Percentiles rank a stretch among this genome's conserved stretches.
These are phyloP conservation scores for Cetonia aurata DNA, from an alignment of 2,888 invertebrate genomes.

Conservation along the genomic window DNA sequence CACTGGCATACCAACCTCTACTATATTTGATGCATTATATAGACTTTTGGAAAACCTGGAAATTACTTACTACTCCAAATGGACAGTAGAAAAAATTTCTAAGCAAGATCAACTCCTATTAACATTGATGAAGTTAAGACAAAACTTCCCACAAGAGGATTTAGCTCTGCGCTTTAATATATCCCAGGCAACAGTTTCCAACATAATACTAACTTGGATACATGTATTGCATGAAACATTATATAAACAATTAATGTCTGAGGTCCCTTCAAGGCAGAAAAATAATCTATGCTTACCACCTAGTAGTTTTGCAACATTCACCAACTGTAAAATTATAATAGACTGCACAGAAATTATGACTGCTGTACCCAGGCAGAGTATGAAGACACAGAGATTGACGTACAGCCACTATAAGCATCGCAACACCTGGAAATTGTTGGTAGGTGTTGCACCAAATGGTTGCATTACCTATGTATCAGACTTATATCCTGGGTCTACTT, in stretches of 20 bases:
- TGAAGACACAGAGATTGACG: constrained; percentile 47
- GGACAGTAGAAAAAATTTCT: constrained; percentile 43
- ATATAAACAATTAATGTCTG: constrained; percentile 50
- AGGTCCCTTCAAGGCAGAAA: constrained; percentile 47
- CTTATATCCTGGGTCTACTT: constrained; percentile 54
- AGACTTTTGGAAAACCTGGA: constrained; percentile 21
- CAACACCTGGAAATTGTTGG: constrained; percentile 54
- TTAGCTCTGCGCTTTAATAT: constrained; percentile 48
- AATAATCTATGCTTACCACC: constrained; percentile 51
- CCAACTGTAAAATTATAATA: constrained; percentile 51
- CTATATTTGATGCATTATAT: constrained; percentile 43
- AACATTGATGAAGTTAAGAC: constrained; percentile 50
- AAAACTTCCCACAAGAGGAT: constrained; percentile 50
- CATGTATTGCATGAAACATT: constrained; percentile 50
- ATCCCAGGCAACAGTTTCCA: constrained; percentile 43
- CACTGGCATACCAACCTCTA: constrained; percentile 48
- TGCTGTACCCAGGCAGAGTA: constrained; percentile 41
- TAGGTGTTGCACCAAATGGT: constrained; percentile 57
- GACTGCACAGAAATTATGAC: constrained; percentile 50
- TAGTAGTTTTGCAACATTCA: constrained; percentile 48
- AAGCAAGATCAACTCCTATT: constrained; percentile 49
- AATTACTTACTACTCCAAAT: constrained; percentile 46
- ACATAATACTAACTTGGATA: constrained; percentile 50
- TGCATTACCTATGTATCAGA: constrained; percentile 54
- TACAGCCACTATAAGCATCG: constrained; percentile 53